Conservation (phyloP, 1,140 invertebrate species). For the Apis cerana region DNA sequence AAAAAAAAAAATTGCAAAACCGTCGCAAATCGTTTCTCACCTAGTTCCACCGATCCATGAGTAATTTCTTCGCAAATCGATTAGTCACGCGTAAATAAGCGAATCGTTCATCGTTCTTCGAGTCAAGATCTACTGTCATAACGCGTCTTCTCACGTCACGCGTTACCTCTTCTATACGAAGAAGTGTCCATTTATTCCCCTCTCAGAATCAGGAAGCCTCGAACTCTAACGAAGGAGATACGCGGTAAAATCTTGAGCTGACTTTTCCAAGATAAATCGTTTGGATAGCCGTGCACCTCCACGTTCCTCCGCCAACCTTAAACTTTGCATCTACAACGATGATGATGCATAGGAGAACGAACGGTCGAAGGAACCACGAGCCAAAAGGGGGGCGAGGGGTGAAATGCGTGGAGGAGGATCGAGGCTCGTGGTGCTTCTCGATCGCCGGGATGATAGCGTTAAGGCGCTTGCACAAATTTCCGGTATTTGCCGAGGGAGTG, state of each 20-base stretch:
- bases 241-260: constrained; percentile 8
- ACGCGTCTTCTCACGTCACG: not conserved
- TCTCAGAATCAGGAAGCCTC: constrained; percentile 17
- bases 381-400: constrained; percentile 25
- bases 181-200: not conserved
- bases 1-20: not conserved
- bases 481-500: constrained; percentile 61
- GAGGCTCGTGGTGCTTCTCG: constrained; percentile 43
- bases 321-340: constrained; percentile 33
- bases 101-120: not conserved
- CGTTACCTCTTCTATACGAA: not conserved
- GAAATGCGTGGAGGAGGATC: constrained; percentile 51
- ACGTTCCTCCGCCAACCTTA: constrained; percentile 28
- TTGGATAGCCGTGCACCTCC: constrained; percentile 23
- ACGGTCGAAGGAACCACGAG: not conserved
- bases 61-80: not conserved
- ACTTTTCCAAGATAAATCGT: constrained; percentile 35
- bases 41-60: not conserved
- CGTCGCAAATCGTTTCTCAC: not conserved
- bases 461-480: constrained; percentile 66
- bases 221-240: constrained; percentile 27
- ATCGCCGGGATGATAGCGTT: constrained; percentile 56
- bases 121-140: not conserved
- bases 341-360: constrained; percentile 45
- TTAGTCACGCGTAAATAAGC: not conserved